phyloP scores from a whole-genome alignment of 2,797 vertebrate genomes.

The Clarias pachynema region DNA sequence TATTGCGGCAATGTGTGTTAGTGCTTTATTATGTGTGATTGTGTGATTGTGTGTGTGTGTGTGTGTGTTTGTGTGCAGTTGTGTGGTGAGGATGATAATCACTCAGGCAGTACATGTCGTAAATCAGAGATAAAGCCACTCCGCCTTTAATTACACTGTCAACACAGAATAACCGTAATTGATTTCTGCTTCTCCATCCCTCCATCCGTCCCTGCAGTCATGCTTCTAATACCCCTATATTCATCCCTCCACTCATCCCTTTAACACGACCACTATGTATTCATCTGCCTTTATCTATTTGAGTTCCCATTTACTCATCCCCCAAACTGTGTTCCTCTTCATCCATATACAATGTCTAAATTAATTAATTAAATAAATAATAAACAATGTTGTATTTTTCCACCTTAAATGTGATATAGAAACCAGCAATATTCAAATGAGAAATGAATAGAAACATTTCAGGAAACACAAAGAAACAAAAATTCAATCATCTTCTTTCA shows the following conservation, averaged over 20 bases:
- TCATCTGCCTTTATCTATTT: neutral
- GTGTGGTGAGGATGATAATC: conserved; percentile 52
- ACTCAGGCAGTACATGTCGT: conserved; percentile 57
- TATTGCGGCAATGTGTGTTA: conserved; percentile 13
- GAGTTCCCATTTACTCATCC: no score
- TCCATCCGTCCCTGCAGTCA: conserved; percentile 11
- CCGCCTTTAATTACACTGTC: conserved; percentile 92
- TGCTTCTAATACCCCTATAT: neutral
- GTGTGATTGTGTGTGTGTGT: conserved; percentile 37
- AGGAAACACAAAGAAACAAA: neutral
- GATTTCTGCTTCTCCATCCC: conserved; percentile 79
- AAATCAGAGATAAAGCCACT: conserved; percentile 77
- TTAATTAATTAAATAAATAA: no score
- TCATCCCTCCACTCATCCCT: conserved; percentile 7
- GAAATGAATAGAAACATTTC: neutral
- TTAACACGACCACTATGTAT: neutral
- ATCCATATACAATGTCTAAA: neutral
- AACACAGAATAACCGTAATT: conserved; percentile 94
- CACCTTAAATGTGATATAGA: neutral
- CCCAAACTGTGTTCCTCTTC: neutral
- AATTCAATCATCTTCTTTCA: neutral
- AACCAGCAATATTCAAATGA: neutral
- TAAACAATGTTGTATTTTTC: neutral
- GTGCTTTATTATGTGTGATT: conserved; percentile 40
- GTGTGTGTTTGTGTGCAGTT: conserved; percentile 19